Conservation (phyloP, 2,113 vertebrate genomes). For the Plecotus auritus region DNA sequence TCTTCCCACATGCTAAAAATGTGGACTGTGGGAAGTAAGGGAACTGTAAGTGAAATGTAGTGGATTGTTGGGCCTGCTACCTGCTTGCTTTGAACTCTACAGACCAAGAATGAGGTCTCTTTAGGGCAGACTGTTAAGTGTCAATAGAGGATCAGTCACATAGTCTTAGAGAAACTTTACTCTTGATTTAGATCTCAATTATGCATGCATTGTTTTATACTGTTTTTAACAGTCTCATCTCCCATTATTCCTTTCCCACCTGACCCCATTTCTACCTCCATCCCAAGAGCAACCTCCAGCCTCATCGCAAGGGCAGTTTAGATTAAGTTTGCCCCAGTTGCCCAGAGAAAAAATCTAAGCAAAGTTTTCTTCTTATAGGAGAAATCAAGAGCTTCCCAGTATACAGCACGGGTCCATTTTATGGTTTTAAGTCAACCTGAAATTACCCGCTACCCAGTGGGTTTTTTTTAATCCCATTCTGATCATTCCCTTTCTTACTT, state of each 20-base stretch:
- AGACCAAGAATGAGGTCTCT: not conserved
- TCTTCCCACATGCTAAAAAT: not conserved
- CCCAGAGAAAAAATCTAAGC: not conserved
- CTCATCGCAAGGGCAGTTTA: not conserved
- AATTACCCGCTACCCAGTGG: not conserved
- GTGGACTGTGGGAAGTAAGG: not conserved
- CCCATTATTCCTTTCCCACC: not conserved
- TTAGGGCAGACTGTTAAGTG: not conserved
- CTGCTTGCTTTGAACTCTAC: not conserved
- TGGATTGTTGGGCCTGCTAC: not conserved
- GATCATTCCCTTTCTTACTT: constrained; percentile 5
- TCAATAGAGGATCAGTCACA: not conserved
- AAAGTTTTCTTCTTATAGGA: not conserved
- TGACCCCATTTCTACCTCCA: not conserved
- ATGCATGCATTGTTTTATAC: not conserved
- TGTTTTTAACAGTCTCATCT: not conserved
- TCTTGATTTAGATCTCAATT: not conserved
- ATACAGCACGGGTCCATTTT: not conserved
- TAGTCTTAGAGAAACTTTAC: constrained; percentile 6
- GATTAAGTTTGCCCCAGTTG: not conserved
- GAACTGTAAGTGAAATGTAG: not conserved
- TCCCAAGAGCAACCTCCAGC: not conserved
- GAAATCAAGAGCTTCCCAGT: not conserved
- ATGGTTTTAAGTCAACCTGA: constrained; percentile 18
- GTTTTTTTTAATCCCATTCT: not conserved